Evolutionary conservation across 2,113 vertebrate genomes (phyloP).

Genomic region (Phoxinus phoxinus): DNA sequence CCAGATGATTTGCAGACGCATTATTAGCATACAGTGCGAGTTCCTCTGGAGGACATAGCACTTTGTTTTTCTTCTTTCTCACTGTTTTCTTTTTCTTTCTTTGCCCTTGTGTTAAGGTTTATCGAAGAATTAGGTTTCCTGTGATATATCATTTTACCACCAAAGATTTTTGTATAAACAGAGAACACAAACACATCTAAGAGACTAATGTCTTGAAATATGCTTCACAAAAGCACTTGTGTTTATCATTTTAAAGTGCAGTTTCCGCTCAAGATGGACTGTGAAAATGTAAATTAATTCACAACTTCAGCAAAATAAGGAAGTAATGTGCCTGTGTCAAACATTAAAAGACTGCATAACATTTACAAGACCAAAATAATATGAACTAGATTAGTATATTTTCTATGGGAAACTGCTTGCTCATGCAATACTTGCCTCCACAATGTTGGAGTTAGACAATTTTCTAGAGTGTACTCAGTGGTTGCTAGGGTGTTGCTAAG

Average conservation of each 20-base stretch:
- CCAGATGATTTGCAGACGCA: constrained; percentile 48
- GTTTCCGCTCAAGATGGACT: neutral
- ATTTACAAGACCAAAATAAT: too few relatives aligned
- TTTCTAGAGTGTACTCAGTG: too few relatives aligned
- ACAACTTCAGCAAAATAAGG: neutral
- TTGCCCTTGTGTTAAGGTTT: constrained; percentile 42
- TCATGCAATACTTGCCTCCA: too few relatives aligned
- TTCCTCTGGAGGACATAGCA: constrained; percentile 49
- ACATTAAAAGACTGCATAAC: neutral
- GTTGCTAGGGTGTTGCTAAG: neutral
- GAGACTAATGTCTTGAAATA: constrained; percentile 52
- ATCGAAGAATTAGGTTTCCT: constrained; percentile 44
- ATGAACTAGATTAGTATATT: neutral
- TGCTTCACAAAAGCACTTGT: constrained; percentile 16
- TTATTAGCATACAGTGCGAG: constrained; percentile 49
- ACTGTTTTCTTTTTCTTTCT: constrained; percentile 52
- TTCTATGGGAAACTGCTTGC: neutral
- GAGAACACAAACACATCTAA: constrained; percentile 47
- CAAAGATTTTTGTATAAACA: constrained; percentile 54
- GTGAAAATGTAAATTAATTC: constrained; percentile 1
- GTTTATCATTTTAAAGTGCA: constrained; percentile 27
- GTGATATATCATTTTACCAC: constrained; percentile 51
- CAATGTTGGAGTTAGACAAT: too few relatives aligned
- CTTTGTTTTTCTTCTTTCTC: constrained; percentile 49
- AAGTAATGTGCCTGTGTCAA: neutral